Evolutionary conservation across 2,113 vertebrate genomes (phyloP).

Genomic region (Epinephelus fuscoguttatus): DNA sequence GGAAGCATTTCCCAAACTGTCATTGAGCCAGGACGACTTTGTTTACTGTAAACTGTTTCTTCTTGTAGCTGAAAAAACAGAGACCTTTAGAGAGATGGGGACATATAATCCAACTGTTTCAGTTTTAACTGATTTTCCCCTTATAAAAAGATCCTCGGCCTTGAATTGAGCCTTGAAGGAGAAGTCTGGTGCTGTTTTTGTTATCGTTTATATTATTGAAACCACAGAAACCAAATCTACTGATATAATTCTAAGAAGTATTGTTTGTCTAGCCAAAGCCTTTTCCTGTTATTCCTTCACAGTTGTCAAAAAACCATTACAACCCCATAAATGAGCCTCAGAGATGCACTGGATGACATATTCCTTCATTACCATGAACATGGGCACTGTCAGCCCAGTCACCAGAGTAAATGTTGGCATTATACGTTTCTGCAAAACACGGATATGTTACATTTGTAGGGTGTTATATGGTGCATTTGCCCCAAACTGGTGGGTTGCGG

Average conservation of each 20-base stretch:
- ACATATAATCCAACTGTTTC: neutral
- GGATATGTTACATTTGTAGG: too few species aligned
- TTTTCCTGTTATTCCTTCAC: neutral
- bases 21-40: neutral
- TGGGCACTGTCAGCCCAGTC: neutral
- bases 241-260: neutral
- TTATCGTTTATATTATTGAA: neutral
- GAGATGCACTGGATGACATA: neutral
- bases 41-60: slow-evolving; percentile 7
- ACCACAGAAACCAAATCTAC: neutral
- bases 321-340: neutral
- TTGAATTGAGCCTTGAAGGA: neutral
- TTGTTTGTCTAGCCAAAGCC: neutral
- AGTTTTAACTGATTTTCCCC: neutral
- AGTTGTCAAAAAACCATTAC: neutral
- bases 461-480: too few species aligned
- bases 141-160: neutral
- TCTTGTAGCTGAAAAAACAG: neutral
- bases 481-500: too few species aligned
- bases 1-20: slow-evolving; percentile 27
- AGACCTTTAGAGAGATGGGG: neutral
- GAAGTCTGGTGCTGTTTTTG: neutral
- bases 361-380: too few species aligned
- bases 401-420: too few species aligned
- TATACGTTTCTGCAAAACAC: too few species aligned